Conservation (phyloP, 2,113 vertebrate species). For the Uropsilus gracilis region DNA sequence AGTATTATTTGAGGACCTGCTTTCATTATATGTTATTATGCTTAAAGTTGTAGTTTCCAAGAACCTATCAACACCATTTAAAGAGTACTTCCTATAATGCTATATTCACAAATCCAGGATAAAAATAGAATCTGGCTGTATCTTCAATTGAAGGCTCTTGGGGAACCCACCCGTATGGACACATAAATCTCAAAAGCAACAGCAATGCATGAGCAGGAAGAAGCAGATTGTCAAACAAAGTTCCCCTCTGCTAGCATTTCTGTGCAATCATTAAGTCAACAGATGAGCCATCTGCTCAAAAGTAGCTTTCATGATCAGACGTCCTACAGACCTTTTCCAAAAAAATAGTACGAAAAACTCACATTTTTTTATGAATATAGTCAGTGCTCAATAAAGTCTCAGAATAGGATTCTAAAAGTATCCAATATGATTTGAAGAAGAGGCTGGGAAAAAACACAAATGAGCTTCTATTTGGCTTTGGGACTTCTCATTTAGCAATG, state of each 20-base stretch:
- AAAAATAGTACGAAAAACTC: background rate
- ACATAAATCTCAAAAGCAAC: background rate
- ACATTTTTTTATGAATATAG: background rate
- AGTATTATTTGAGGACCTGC: background rate
- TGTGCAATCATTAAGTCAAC: background rate
- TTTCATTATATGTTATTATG: background rate
- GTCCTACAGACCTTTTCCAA: background rate
- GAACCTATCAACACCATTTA: background rate
- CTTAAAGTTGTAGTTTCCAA: background rate
- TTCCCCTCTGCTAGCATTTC: background rate
- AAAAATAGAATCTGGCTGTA: background rate
- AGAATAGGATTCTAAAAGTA: background rate
- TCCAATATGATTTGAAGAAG: background rate
- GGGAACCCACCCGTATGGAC: background rate
- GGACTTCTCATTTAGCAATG: background rate
- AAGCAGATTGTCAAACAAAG: background rate
- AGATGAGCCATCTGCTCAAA: background rate
- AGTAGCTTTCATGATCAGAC: rapidly evolving
- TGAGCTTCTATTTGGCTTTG: background rate
- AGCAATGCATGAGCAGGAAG: background rate
- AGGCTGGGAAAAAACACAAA: background rate
- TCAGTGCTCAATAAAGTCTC: background rate
- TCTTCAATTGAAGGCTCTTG: background rate
- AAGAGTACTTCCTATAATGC: background rate
- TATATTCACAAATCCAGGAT: background rate